Conservation (phyloP, 2,113 vertebrate species). For the Poicephalus gulielmi region DNA sequence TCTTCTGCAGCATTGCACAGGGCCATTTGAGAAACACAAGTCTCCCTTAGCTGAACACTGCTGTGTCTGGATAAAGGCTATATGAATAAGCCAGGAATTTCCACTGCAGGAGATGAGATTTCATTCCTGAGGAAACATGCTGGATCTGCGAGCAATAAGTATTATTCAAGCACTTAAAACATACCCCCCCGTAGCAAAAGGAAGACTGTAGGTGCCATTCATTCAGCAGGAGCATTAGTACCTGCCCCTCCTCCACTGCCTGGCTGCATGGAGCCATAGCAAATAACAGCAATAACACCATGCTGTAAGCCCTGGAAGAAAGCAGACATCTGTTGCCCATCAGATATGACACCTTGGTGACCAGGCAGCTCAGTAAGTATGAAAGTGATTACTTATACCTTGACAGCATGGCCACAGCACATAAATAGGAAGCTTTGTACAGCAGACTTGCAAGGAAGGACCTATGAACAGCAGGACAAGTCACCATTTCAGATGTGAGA, state of each 20-base stretch:
- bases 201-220: not conserved
- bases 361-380: slow-evolving; percentile 43
- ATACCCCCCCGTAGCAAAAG: not conserved
- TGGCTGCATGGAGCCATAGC: slow-evolving; percentile 26
- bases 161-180: not conserved
- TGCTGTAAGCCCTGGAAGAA: slow-evolving; percentile 24
- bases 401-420: slow-evolving; percentile 8
- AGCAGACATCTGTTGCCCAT: slow-evolving; percentile 53
- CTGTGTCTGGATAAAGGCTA: not conserved
- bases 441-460: not conserved
- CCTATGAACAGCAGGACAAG: not conserved
- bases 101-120: not conserved
- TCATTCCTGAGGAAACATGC: not conserved
- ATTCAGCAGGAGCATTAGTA: not conserved
- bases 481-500: not conserved
- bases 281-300: slow-evolving; percentile 14
- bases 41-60: not conserved
- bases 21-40: not conserved
- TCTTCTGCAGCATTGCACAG: not conserved
- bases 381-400: slow-evolving; percentile 49
- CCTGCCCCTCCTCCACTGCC: not conserved
- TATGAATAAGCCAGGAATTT: not conserved
- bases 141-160: not conserved
- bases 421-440: not conserved
- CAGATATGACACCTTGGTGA: slow-evolving; percentile 65